Conservation (phyloP, 2,797 vertebrate genomes). For the Tokudaia muenninki region DNA sequence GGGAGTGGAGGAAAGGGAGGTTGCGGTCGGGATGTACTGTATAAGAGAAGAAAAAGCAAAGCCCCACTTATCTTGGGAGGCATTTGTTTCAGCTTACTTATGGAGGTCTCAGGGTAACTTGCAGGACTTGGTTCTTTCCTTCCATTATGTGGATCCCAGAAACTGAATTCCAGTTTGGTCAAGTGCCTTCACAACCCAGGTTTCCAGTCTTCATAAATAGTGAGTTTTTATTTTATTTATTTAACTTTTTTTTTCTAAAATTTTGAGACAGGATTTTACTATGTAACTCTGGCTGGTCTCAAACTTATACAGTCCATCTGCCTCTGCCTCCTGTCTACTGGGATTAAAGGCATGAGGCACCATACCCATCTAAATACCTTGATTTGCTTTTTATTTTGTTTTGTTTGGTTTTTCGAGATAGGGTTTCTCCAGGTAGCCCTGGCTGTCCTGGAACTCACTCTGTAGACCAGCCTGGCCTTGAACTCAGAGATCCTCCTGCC, state of each 20-base stretch:
- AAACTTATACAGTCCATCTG: not conserved
- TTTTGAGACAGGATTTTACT: not conserved
- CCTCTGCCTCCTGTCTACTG: not conserved
- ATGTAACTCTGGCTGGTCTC: not conserved
- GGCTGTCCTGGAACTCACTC: not conserved
- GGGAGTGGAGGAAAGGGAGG: not conserved
- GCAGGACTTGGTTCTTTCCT: not conserved
- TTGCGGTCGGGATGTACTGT: not conserved
- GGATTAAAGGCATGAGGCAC: not conserved
- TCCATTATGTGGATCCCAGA: not conserved
- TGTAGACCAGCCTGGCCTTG: not conserved
- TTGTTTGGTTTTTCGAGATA: not conserved
- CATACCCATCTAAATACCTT: not conserved
- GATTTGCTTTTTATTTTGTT: not conserved
- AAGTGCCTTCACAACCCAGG: not conserved
- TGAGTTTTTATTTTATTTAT: not conserved
- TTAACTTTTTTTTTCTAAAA: not conserved
- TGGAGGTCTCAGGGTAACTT: not conserved
- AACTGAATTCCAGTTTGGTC: not conserved
- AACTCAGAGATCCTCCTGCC: not conserved
- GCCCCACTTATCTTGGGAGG: not conserved
- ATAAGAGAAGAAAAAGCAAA: not conserved
- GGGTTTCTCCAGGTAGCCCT: not conserved
- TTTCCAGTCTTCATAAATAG: not conserved
- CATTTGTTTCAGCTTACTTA: not conserved